Evolutionary conservation across 2,888 invertebrate species (phyloP).

Genomic region (Drosophila niveifrons): DNA sequence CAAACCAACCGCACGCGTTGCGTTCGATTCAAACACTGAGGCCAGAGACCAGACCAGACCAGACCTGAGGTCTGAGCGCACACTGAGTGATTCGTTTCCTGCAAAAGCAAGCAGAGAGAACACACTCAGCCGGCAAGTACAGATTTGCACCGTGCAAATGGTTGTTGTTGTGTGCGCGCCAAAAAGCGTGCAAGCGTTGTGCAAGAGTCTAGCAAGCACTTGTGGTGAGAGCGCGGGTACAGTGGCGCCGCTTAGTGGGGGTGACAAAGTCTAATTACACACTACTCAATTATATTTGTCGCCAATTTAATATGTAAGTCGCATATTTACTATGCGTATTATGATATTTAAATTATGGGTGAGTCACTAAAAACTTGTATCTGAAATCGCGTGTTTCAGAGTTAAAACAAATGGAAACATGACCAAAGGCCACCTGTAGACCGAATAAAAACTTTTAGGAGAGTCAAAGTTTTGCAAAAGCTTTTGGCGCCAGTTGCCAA

Average conservation of each 20-base stretch:
- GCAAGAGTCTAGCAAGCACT: constrained; percentile 12
- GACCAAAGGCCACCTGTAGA: constrained; percentile 47
- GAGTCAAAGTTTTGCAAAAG: constrained; percentile 20
- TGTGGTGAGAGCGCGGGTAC: constrained; percentile 29
- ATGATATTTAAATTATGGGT: neutral
- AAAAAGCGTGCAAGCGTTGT: constrained; percentile 53
- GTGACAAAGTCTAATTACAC: neutral
- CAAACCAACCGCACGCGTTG: constrained; percentile 72
- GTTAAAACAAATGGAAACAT: neutral
- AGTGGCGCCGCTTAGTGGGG: constrained; percentile 29
- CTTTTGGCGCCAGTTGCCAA: constrained; percentile 12
- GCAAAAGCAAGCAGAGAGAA: constrained; percentile 11
- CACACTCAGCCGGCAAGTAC: constrained; percentile 63
- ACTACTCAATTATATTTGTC: constrained; percentile 6
- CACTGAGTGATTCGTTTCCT: constrained; percentile 31
- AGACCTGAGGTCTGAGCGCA: constrained; percentile 23
- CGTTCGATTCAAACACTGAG: constrained; percentile 60
- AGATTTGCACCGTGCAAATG: constrained; percentile 22
- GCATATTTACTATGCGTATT: too few species aligned
- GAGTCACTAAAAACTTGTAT: neutral
- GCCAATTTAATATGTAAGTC: constrained; percentile 14
- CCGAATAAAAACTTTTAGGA: constrained; percentile 15
- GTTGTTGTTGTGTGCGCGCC: constrained; percentile 66
- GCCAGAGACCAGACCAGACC: constrained; percentile 18
- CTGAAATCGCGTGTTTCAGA: neutral